Evolutionary conservation across 2,113 vertebrate species (phyloP).

Genomic region (Pongo abelii): DNA sequence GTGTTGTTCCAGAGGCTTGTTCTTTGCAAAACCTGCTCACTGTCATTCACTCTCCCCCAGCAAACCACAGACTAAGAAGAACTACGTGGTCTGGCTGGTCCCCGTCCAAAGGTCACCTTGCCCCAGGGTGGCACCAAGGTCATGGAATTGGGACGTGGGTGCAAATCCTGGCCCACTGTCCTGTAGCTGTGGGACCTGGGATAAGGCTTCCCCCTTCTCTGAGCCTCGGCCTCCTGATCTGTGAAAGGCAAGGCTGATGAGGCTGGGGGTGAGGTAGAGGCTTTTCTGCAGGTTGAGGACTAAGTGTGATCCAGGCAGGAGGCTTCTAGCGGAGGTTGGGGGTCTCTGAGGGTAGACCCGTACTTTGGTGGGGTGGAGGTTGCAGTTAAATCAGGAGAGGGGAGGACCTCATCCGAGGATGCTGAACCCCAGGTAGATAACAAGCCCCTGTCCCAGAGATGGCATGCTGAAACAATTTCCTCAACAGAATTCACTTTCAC

Average conservation of each 20-base stretch:
- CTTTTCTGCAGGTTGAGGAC: background rate
- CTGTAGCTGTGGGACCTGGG: background rate
- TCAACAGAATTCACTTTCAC: conserved; percentile 55
- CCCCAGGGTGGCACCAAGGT: accelerated
- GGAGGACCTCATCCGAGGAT: background rate
- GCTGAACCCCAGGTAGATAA: background rate
- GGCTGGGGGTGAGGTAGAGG: background rate
- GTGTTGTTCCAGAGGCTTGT: background rate
- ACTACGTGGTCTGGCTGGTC: background rate
- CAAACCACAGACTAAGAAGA: background rate
- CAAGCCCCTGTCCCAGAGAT: background rate
- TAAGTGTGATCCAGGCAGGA: background rate
- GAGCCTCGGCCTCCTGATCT: background rate
- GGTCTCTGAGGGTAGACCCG: background rate
- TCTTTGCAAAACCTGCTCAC: background rate
- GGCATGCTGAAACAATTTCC: background rate
- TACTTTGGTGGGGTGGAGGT: background rate
- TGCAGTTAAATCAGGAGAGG: background rate
- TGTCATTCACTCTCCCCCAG: background rate
- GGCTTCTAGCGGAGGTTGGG: background rate
- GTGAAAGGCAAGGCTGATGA: background rate
- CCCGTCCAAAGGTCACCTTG: background rate
- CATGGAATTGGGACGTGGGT: background rate
- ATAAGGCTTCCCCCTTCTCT: background rate
- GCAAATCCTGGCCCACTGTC: background rate